Evolutionary conservation across 2,888 invertebrate genomes (phyloP).

Genomic region (Agrypnus murinus): DNA sequence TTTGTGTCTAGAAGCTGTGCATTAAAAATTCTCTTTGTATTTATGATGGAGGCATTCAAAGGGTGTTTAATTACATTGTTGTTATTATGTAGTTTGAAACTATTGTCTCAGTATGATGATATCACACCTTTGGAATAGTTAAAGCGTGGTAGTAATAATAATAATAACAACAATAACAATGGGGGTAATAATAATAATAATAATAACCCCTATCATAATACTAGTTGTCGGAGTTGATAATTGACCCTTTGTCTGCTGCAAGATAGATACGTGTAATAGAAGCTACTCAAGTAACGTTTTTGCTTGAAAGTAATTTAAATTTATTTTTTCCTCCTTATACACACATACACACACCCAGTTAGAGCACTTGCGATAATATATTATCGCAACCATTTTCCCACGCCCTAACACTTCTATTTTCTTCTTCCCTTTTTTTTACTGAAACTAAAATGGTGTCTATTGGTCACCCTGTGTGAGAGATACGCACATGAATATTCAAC

Average conservation of each 20-base stretch:
- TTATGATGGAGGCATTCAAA: conserved; percentile 9
- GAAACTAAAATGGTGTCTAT: background rate
- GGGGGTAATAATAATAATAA: conserved; percentile 14
- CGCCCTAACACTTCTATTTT: too few species aligned
- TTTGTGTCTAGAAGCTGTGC: background rate
- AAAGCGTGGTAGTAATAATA: conserved; percentile 14
- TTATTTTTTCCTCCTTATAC: too few species aligned
- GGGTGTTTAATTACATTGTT: conserved; percentile 27
- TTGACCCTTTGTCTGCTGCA: conserved; percentile 15
- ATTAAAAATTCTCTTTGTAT: conserved; percentile 36
- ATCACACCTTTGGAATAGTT: conserved; percentile 4
- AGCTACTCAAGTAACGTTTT: too few species aligned
- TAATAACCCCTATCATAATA: conserved; percentile 14
- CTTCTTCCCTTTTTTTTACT: conserved; percentile 9
- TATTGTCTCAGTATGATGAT: conserved; percentile 11
- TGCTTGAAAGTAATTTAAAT: too few species aligned
- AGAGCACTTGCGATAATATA: too few species aligned
- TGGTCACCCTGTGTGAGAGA: background rate
- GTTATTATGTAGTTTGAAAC: conserved; percentile 33
- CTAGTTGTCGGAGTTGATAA: background rate
- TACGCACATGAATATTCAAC: conserved; percentile 17
- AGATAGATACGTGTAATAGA: too few species aligned
- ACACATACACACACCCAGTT: too few species aligned
- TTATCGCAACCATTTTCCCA: too few species aligned
- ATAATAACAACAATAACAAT: background rate